Conservation (phyloP, 2,888 invertebrate genomes). For the Hyles lineata region DNA sequence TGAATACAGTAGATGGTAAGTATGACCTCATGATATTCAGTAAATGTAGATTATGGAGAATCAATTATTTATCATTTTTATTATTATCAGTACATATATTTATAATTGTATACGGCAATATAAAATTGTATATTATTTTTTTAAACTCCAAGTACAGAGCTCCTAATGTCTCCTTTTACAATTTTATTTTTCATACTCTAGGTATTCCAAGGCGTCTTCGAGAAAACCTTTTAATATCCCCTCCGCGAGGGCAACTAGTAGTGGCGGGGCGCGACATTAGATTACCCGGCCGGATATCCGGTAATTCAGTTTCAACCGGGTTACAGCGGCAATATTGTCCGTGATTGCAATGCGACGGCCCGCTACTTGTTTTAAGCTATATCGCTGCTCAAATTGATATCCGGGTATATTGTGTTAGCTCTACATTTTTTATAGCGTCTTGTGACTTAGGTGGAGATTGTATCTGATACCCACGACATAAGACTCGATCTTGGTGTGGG, state of each 20-base stretch:
- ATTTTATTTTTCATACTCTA: conserved; percentile 4
- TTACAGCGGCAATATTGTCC: conserved; percentile 20
- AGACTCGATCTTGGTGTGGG: too few species aligned
- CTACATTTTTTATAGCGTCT: not conserved
- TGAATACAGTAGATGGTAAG: too few species aligned
- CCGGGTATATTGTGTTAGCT: not conserved
- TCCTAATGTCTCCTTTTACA: not conserved
- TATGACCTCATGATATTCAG: too few species aligned
- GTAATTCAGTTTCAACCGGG: conserved; percentile 24
- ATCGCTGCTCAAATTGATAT: not conserved
- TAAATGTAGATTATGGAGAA: too few species aligned
- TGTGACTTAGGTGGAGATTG: not conserved
- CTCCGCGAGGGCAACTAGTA: conserved; percentile 9
- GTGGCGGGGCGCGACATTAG: conserved; percentile 20
- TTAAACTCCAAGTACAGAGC: too few species aligned
- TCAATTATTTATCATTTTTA: too few species aligned
- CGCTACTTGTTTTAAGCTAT: conserved; percentile 14
- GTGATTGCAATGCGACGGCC: conserved; percentile 16
- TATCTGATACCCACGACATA: too few species aligned
- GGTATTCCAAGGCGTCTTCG: not conserved
- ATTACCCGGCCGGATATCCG: conserved; percentile 25
- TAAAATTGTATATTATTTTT: too few species aligned
- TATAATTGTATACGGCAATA: too few species aligned
- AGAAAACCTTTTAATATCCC: conserved; percentile 22
- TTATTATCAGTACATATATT: too few species aligned